Conservation (phyloP, 1,140 invertebrate species). For the Anastrepha ludens region DNA sequence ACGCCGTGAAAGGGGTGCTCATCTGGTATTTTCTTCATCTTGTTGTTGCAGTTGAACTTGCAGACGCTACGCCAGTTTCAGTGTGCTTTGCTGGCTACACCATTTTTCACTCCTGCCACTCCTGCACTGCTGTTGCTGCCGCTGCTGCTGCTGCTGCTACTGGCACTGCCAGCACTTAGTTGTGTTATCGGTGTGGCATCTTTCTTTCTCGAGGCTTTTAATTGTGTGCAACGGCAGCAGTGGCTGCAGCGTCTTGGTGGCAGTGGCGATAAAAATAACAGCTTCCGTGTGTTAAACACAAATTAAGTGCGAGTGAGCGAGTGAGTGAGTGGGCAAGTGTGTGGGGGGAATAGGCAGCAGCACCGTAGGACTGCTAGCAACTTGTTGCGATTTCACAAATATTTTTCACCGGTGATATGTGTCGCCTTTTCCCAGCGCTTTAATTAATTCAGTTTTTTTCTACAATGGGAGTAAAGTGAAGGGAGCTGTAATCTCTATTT, state of each 20-base stretch:
- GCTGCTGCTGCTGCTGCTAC: background rate
- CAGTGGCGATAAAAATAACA: slow-evolving; percentile 45
- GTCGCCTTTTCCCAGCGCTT: background rate
- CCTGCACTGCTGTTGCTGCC: background rate
- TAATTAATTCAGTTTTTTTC: background rate
- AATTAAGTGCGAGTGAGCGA: slow-evolving; percentile 40
- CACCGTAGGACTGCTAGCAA: background rate
- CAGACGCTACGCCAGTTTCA: background rate
- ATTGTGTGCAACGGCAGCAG: background rate
- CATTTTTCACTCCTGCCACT: slow-evolving; percentile 16
- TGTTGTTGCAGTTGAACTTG: background rate
- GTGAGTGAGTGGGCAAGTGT: background rate
- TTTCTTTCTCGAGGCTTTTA: slow-evolving; percentile 37
- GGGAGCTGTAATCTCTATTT: background rate
- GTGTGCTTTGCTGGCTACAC: background rate
- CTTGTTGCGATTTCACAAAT: slow-evolving; percentile 38
- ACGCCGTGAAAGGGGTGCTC: background rate
- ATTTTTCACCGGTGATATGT: background rate
- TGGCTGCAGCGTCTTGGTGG: background rate
- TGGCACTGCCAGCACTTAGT: slow-evolving; percentile 27
- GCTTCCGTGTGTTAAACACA: slow-evolving; percentile 48
- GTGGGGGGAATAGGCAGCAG: background rate
- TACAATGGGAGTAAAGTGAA: background rate
- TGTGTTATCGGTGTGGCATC: slow-evolving; percentile 41
- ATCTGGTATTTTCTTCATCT: background rate